Evolutionary conservation across 2,113 vertebrate genomes (phyloP).

Genomic region (Hassar affinis): DNA sequence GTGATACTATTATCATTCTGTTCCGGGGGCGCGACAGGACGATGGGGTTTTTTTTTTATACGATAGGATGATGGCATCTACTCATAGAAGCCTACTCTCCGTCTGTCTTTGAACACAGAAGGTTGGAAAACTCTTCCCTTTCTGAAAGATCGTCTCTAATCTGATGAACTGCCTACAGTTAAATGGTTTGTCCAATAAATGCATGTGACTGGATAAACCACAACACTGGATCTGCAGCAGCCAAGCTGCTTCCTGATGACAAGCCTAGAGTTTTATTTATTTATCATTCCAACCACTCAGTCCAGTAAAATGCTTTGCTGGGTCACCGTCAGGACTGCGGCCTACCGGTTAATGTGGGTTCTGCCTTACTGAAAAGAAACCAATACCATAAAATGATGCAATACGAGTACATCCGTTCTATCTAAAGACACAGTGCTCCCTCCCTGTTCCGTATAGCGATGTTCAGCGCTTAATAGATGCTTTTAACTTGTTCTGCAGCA

Average conservation of each 20-base stretch:
- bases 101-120: not conserved
- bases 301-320: not conserved
- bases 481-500: slow-evolving; percentile 19
- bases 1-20: not conserved
- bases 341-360: not conserved
- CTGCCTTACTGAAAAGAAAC: not conserved
- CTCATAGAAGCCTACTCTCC: not conserved
- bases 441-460: not conserved
- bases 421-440: not conserved
- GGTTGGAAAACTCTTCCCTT: not conserved
- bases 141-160: not conserved
- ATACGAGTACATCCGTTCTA: not conserved
- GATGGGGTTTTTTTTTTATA: not conserved
- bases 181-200: not conserved
- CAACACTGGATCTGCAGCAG: not conserved
- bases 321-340: not conserved
- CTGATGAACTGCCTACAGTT: not conserved
- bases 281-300: not conserved
- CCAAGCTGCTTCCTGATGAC: not conserved
- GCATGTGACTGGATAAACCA: not conserved
- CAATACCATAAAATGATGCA: not conserved
- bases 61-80: not conserved
- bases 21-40: not conserved
- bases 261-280: not conserved
- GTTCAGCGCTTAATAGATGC: not conserved